Evolutionary conservation across 2,888 invertebrate species (phyloP), one percentile per base, ranked within the genome.

Genomic region (Leucoma salicis): DNA sequence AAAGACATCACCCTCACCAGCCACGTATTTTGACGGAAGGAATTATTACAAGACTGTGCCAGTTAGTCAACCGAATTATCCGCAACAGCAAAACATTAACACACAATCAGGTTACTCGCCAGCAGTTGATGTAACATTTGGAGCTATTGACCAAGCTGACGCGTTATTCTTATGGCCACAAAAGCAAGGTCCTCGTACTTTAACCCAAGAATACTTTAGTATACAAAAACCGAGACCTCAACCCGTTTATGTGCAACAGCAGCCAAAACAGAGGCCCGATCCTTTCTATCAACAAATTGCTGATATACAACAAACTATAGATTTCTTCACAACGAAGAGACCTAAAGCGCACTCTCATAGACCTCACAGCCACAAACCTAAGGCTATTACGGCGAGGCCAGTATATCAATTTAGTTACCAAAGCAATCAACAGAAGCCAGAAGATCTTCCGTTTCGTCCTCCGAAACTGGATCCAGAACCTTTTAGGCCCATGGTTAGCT

Each of bases 351-450:
- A 90, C 44, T 74, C 80, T 10, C 79, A 80, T 42, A 74, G 84
- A 48, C 74, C 74, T 13, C 78, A 83, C 43, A 62, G 70, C 14
- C 84, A 82, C 62, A 86, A 91, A 65, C 84, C 90, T 5, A 91
- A 91, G 65, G 78, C 91, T 8, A 78, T 83, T 11, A 80, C 91
- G 36, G 72, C 91, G 0, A 91, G 92, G 65, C 93, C 94, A 0
- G 79, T 85, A 2, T 95, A 94, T 68, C 94, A 95, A 67, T 95
- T 93, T 70, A 94, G 93, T 63, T 95, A 93, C 66, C 93, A 95
- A 67, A 91, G 92, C 0, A 29, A 29, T 29, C 90, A 92, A 7
- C 77, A 75, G 14, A 79, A 88, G 50, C 88, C 82, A 6, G 90
- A 90, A 27, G 84, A 88, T 33, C 56, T 81, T 14, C 80, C 82